Evolutionary conservation across 2,797 vertebrate genomes (phyloP).

Genomic region (Scleropages formosus): DNA sequence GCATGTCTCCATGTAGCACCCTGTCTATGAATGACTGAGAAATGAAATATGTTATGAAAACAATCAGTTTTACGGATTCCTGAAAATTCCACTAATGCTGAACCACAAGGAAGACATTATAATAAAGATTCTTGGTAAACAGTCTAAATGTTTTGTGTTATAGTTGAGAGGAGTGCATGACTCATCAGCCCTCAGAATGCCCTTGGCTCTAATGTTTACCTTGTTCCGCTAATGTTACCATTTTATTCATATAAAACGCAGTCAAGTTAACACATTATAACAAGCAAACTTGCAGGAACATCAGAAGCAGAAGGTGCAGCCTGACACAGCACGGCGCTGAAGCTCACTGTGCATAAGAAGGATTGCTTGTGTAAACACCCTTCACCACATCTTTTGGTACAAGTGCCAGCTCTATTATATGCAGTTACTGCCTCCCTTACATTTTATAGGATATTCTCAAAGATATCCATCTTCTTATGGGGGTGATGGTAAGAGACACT

Average conservation of each 20-base stretch:
- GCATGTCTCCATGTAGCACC: background rate
- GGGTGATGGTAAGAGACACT: no score
- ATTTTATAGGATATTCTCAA: no score
- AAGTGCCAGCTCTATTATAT: no score
- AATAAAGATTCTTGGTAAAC: background rate
- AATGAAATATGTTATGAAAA: no score
- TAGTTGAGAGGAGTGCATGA: background rate
- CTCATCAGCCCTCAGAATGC: constrained; percentile 12
- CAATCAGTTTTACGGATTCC: background rate
- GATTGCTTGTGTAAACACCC: background rate
- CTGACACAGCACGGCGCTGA: background rate
- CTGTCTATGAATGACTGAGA: no score
- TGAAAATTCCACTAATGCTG: background rate
- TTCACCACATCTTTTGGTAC: no score
- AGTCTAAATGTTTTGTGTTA: background rate
- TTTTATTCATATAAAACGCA: constrained; percentile 12
- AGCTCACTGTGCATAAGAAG: background rate
- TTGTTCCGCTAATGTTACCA: constrained; percentile 6
- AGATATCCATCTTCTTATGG: no score
- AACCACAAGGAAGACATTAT: background rate
- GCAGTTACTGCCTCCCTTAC: no score
- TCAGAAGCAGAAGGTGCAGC: background rate
- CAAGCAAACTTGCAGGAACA: background rate
- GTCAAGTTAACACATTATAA: background rate
- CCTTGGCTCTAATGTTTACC: background rate